These are phyloP conservation scores for Troilus luridus DNA, from an alignment of 2,888 invertebrate genomes.

Conservation along the genomic window DNA sequence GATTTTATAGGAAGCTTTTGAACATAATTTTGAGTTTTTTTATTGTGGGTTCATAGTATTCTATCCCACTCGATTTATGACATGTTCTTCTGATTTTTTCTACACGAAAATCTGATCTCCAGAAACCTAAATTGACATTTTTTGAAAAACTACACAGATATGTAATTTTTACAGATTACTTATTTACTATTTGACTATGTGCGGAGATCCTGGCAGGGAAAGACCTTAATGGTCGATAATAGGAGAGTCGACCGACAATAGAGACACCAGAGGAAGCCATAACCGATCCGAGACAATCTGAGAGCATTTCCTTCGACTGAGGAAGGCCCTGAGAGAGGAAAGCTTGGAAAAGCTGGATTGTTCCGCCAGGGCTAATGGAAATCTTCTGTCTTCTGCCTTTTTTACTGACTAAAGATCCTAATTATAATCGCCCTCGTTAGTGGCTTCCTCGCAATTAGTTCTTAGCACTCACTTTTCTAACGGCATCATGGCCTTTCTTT, in stretches of 20 bases:
- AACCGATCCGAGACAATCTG: slow-evolving; percentile 27
- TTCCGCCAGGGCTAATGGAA: slow-evolving; percentile 40
- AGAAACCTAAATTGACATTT: too few species aligned
- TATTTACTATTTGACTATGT: too few species aligned
- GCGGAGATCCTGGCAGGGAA: too few species aligned
- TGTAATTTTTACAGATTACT: too few species aligned
- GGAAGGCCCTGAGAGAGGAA: slow-evolving; percentile 13
- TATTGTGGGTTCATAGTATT: too few species aligned
- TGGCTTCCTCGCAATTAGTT: slow-evolving; percentile 27
- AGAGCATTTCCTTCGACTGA: slow-evolving; percentile 9
- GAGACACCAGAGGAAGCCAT: neutral
- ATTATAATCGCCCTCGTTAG: slow-evolving; percentile 49
- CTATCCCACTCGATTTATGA: too few species aligned
- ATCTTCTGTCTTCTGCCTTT: slow-evolving; percentile 36
- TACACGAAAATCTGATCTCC: too few species aligned
- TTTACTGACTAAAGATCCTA: slow-evolving; percentile 26
- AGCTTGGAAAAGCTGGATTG: slow-evolving; percentile 32
- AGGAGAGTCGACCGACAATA: neutral
- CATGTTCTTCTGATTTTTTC: too few species aligned
- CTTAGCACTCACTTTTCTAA: slow-evolving; percentile 19
- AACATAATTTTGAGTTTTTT: too few species aligned
- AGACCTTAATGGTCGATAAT: neutral
- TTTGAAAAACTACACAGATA: too few species aligned
- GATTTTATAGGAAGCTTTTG: too few species aligned
- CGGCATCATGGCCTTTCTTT: neutral